Conservation (phyloP, 1,140 invertebrate genomes). For the Bradynema listronoti region DNA sequence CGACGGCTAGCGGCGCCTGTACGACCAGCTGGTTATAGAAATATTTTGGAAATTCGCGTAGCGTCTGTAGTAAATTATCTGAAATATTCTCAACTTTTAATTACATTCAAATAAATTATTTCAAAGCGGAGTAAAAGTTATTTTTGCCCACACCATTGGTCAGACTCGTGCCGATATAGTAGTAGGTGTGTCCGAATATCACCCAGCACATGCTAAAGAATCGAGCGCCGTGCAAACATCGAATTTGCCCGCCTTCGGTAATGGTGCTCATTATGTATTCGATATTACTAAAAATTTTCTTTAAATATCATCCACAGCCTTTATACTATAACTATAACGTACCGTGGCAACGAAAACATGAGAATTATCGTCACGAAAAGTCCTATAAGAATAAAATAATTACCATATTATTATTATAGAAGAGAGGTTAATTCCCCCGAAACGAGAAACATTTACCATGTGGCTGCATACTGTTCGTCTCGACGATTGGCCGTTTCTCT, state of each 20-base stretch:
- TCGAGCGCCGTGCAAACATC: constrained; percentile 50
- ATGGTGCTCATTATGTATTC: constrained; percentile 38
- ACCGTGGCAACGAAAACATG: constrained; percentile 42
- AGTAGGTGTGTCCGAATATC: constrained; percentile 55
- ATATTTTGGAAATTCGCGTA: constrained; percentile 49
- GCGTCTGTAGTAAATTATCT: constrained; percentile 53
- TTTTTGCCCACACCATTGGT: constrained; percentile 51
- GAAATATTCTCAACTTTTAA: not conserved
- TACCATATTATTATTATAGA: too few relatives aligned
- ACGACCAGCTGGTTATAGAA: constrained; percentile 58
- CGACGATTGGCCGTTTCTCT: not conserved
- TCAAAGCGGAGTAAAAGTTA: too few relatives aligned
- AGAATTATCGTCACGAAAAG: constrained; percentile 40
- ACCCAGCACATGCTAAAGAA: constrained; percentile 57
- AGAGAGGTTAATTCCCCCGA: too few relatives aligned
- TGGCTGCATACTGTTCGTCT: constrained; percentile 7
- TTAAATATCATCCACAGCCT: constrained; percentile 4
- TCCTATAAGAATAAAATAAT: constrained; percentile 30
- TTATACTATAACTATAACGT: constrained; percentile 22
- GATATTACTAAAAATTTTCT: constrained; percentile 22
- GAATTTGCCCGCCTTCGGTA: constrained; percentile 47
- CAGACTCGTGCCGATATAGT: constrained; percentile 46
- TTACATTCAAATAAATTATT: too few relatives aligned
- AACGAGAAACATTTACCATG: too few relatives aligned
- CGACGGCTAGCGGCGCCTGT: constrained; percentile 53